These are phyloP conservation scores for Anadara kagoshimensis DNA, from an alignment of 1,140 invertebrate species.

Conservation along the genomic window DNA sequence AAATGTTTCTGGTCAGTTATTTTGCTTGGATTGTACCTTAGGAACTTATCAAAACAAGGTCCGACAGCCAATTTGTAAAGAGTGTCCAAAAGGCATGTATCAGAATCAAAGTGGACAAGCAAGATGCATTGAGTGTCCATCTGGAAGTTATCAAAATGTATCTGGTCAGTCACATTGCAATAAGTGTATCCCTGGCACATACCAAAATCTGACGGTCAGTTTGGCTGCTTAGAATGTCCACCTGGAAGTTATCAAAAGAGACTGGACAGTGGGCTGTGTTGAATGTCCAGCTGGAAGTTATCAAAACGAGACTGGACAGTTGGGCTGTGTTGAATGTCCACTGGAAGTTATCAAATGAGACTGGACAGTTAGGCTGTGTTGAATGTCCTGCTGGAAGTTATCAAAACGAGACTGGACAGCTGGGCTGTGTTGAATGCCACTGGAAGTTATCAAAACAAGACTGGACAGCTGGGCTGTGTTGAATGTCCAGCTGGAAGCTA, in stretches of 20 bases:
- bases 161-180: conserved; percentile 16
- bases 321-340: conserved; percentile 13
- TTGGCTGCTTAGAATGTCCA: conserved; percentile 2
- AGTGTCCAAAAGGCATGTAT: conserved; percentile 15
- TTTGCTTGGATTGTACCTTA: conserved; percentile 19
- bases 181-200: conserved; percentile 13
- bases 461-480: conserved; percentile 14
- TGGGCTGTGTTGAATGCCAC: conserved; percentile 6
- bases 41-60: conserved; percentile 16
- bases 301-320: conserved; percentile 25
- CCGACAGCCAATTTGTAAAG: conserved; percentile 6
- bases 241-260: conserved; percentile 16
- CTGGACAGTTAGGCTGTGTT: conserved; percentile 2
- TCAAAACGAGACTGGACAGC: conserved; percentile 12
- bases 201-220: conserved; percentile 7
- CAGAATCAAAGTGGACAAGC: conserved; percentile 9
- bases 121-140: background rate
- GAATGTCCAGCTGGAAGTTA: conserved; percentile 16
- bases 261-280: conserved; percentile 2
- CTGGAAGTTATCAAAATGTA: conserved; percentile 14
- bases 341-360: conserved; percentile 18
- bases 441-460: conserved; percentile 22
- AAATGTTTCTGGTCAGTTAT: conserved; percentile 14
- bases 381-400: conserved; percentile 18
- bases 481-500: conserved; percentile 12